Conservation (phyloP, 1,140 invertebrate genomes). For the Heliconius melpomene region DNA sequence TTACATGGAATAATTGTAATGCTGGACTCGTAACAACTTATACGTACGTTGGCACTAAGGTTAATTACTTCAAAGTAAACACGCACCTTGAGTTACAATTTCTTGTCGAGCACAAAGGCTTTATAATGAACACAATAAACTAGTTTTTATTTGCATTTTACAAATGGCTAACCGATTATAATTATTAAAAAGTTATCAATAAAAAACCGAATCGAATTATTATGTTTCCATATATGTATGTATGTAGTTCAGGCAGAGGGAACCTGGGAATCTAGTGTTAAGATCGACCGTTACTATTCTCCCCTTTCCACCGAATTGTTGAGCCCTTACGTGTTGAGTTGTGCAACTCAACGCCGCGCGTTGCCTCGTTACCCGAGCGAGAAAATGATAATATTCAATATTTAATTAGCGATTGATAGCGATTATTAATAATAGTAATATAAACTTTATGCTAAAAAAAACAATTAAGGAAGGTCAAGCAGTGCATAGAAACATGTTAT, state of each 20-base stretch:
- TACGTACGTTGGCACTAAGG: conserved; percentile 15
- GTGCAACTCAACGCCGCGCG: too few species aligned
- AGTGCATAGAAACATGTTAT: neutral
- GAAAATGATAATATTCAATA: too few species aligned
- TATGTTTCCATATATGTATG: neutral
- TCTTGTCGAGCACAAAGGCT: neutral
- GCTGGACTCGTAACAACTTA: neutral
- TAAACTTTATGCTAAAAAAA: too few species aligned
- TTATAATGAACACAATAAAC: conserved; percentile 1
- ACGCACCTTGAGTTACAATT: conserved; percentile 17
- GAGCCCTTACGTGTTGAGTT: too few species aligned
- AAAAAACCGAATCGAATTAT: neutral
- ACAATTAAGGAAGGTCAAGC: neutral
- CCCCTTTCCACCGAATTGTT: too few species aligned
- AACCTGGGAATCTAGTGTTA: too few species aligned
- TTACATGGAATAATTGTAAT: neutral
- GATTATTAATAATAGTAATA: too few species aligned
- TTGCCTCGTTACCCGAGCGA: too few species aligned
- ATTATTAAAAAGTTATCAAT: neutral
- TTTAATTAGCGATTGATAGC: too few species aligned
- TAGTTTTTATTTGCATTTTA: neutral
- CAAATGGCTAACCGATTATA: neutral
- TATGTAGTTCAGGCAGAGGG: neutral
- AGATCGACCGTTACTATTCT: too few species aligned
- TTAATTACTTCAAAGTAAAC: conserved; percentile 22